Base-by-base conservation (phyloP, 2,888 invertebrate species). In the Argyresthia albistria region DNA sequence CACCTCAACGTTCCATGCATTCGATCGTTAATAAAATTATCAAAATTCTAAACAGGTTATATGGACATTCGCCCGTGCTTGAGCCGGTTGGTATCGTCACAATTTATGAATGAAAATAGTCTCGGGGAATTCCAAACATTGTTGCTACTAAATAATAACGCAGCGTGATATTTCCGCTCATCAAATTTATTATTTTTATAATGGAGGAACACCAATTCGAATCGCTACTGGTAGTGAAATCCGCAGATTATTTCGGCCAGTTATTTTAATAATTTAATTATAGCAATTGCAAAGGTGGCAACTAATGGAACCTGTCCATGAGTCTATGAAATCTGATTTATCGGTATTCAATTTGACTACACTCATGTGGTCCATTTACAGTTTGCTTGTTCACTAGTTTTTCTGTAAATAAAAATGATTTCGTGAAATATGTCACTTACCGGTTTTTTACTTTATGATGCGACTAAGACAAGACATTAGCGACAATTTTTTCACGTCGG, bases 21-120 rank as follows among this genome's bases (percentile, higher is more conserved):
- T 77, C 72, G 82, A 76, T 80, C 82, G 81, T 86, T 86, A 86
- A 84, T 87, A 87, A 87, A 87, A 87, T 87, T 83, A 87, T 87
- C 86, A 87, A 87, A 84, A 83, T 25, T 80, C 82, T 75, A 84
- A 87, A 86, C 86, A 73, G 84, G 87, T 87, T 87, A 80, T 78
- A 76, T 76, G 76, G 51, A 76, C 71, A 69, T 70, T 73, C 70
- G 76, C 80, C 78, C 78, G 81, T 78, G 82, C 75, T 66, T 68
- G 73, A 70, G 70, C 75, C 70, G 72, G 72, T 25, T 25, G 25
- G 25, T 59, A 56, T 70, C 71, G 73, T 74, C 75, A 69, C 69
- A 64, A 73, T 77, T 84, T 86, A 83, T 87, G 87, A 87, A 87
- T 87, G 87, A 80, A 76, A 83, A 84, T 82, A 81, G 73, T 79